Evolutionary conservation across 2,113 vertebrate genomes (phyloP).

Genomic region (Apaloderma vittatum): DNA sequence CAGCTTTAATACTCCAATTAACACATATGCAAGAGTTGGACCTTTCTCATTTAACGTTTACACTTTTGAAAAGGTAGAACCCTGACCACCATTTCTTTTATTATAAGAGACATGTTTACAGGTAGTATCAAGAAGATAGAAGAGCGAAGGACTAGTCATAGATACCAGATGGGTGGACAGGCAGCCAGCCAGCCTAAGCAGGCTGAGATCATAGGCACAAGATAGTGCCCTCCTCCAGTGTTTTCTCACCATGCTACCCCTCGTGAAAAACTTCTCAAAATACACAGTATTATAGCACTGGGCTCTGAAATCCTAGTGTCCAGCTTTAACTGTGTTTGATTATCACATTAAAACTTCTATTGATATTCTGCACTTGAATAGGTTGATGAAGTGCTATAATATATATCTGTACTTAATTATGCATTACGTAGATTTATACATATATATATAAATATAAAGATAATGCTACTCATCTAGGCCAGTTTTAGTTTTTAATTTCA

Average conservation of each 20-base stretch:
- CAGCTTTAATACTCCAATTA: neutral
- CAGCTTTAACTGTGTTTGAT: neutral
- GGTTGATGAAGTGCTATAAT: neutral
- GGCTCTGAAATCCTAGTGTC: neutral
- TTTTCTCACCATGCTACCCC: neutral
- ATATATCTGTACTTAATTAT: neutral
- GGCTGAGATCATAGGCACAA: slow-evolving; percentile 41
- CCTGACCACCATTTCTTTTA: neutral
- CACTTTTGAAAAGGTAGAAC: neutral
- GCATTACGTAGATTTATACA: neutral
- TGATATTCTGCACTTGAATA: neutral
- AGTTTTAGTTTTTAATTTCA: neutral
- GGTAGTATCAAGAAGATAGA: neutral
- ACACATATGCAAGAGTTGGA: neutral
- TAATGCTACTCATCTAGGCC: neutral
- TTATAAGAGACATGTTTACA: neutral
- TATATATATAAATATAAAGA: neutral
- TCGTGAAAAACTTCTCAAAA: neutral
- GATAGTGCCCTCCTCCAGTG: slow-evolving; percentile 9
- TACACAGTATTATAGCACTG: neutral
- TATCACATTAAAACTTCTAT: neutral
- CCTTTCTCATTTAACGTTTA: neutral
- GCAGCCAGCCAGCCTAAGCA: neutral
- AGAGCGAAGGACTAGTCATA: neutral
- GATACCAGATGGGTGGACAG: neutral